Evolutionary conservation across 2,888 invertebrate genomes (phyloP), one percentile per base, ranked within the genome.

Genomic region (Lutraria lutraria): DNA sequence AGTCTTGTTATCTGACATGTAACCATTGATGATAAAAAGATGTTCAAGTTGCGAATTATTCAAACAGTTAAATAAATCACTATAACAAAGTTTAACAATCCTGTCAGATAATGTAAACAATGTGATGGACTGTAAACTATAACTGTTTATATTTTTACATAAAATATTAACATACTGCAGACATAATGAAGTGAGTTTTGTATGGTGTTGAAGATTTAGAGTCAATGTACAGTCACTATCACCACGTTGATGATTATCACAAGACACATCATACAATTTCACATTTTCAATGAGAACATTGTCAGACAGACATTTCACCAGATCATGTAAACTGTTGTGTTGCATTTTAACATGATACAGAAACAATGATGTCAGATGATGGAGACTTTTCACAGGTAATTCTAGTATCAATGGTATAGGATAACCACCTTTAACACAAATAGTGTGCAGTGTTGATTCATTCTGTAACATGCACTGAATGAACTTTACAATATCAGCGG

Each of bases 321-420:
- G 25, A 25, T 68, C 25, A n/a, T n/a, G 4, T 68, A 68, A 68
- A 68, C n/a, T 25, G 3, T 68, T 2, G 25, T 68, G 25, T 12
- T 25, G 63, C 25, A 68, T 68, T 25, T 10, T 4, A 68, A 6
- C n/a, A 25, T 0, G 3, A 68, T 4, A 25, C 63, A 68, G 63
- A 68, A 6, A 68, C 63, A 68, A 68, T 68, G 63, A 68, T 6
- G 63, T 68, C 63, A 68, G 6, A 68, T 25, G 63, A 12, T 68
- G 63, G 63, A 68, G 63, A 68, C 25, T 68, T 68, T 10, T n/a
- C 63, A 68, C 25, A 68, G 25, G 63, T 68, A 68, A 68, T n/a
- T 68, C 63, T 25, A 25, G 25, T 25, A 68, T 68, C 21, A 13
- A 6, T 25, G 10, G n/a, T n/a, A n/a, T n/a, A n/a, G n/a, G n/a